Evolutionary conservation across 2,797 vertebrate genomes (phyloP), one percentile per base, ranked within the genome.

Genomic region (Cryptoblepharus egeriae): DNA sequence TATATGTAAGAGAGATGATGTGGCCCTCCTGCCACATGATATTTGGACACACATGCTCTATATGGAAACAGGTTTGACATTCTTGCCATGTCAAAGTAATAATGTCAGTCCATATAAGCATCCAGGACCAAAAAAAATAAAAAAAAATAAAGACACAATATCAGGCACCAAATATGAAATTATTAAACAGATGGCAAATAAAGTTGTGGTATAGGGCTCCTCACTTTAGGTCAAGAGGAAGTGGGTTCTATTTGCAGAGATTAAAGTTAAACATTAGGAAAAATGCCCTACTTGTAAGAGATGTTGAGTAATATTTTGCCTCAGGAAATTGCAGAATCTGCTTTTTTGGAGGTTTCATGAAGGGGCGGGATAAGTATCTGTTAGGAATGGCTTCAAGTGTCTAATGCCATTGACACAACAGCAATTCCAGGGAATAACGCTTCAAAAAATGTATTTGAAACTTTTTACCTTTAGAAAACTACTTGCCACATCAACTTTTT

Each of bases 281-380:
- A 79, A 84, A 79, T 79, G 42, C 79, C 70, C 82, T 79, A 74
- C 70, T 37, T 79, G 82, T 79, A 84, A 79, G 52, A 84, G 76
- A 28, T 67, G 61, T 84, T 79, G 49, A 32, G 82, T 76, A 84
- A 84, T 49, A 49, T 5, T 52, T 74, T 84, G 70, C 82, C 70
- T 39, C 67, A 79, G 52, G 76, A 84, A 84, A 64, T 84, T 84
- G 82, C 82, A 79, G 76, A 84, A 84, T 60, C 82, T 83, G 12
- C 68, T 84, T 58, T 42, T 73, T 35, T 67, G 82, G 70, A 82
- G 80, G 72, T 75, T 84, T 84, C 82, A 73, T 67, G 82, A 79
- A 84, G 63, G 39, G 39, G 26, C 61, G 37, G 76, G 82, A 79
- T 84, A 84, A 77, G 67, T 70, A 67, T 84, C 70, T 57, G 76